Evolutionary conservation across 1,140 invertebrate genomes (phyloP), one percentile per base, ranked within the genome.

Genomic region (Spodoptera frugiperda): DNA sequence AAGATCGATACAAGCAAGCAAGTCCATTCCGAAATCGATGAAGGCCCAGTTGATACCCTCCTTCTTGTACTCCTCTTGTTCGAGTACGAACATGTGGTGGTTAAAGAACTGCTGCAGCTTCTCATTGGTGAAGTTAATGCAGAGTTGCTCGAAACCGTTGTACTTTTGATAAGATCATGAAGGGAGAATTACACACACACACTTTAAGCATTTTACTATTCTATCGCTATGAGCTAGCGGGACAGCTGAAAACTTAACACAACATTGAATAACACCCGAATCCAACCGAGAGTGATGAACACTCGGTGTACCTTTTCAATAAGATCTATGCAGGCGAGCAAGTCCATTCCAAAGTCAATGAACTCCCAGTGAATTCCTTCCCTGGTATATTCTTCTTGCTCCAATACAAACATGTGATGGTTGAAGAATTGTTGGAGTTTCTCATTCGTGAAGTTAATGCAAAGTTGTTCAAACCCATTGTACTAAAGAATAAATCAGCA

Each of bases 371-470:
- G 95, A 95, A 99, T 99, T 88, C 97, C 97, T 95, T 99, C 98
- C 91, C 96, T 97, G 91, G 98, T 98, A 95, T 99, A 99, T 91
- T 99, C 98, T 95, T 98, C 98, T 97, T 99, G 98, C 95, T 99
- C 98, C 91, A 99, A 96, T 80, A 99, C 98, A 95, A 99, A 99
- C 98, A 99, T 99, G 96, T 98, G 98, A 95, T 99, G 98, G 95
- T 99, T 99, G 96, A 99, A 99, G 96, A 99, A 99, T 95, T 99
- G 98, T 95, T 99, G 98, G 78, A 99, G 96, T 95, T 98, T 98
- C 94, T 99, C 98, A 94, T 99, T 99, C 94, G 98, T 99, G 95
- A 99, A 99, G 96, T 99, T 99, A 97, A 99, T 99, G 96, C 98
- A 97, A 95, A 99, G 96, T 96, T 99, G 98, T 95, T 99, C 98